Evolutionary conservation across 53 echinoderm and acorn worm genomes (phyloP), one percentile per base, ranked within the genome.

Genomic region (Actinopyga echinites): DNA sequence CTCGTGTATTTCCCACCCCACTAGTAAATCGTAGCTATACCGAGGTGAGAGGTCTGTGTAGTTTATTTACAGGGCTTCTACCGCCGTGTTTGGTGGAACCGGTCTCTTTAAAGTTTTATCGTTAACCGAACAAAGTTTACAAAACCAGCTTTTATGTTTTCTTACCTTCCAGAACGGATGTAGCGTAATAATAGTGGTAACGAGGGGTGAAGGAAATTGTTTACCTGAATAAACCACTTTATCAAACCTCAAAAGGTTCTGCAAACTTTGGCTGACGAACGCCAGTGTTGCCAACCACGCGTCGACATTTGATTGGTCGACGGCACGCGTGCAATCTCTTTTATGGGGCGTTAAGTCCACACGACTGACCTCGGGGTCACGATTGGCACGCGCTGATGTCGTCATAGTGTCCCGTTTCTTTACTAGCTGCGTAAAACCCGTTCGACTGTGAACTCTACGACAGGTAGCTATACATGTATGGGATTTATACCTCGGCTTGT

Each of bases 101-200:
- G n/a, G 42, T 40, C 69, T 69, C 69, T 69, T 69, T 69, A 69
- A 69, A 49, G 23, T 37, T 69, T 69, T 69, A 69, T 69, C 44
- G 42, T 69, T 69, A 42, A 40, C 45, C 44, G 69, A 69, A 24
- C 69, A 69, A 69, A 69, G 69, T 69, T 69, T 69, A 69, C 69
- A n/a, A 69, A 69, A 69, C 49, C 5, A 35, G 23, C 8, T 40
- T 69, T 69, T 42, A 69, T 44, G 40, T 69, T 28, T 42, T 44
- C 69, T 69, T 26, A 12, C 13, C 11, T 44, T 36, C n/a, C 24
- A 69, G 69, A 44, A 40, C 69, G 69, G 69, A 69, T 69, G 69
- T 69, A 17, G 17, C 17, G 17, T 17, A 10, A 49, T 17, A 49
- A 17, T 69, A 69, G 40, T 42, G 7, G 43, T 23, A 69, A 40